phyloP scores from a whole-genome alignment of 2,113 vertebrate genomes.

The Phyllostomus hastatus region DNA sequence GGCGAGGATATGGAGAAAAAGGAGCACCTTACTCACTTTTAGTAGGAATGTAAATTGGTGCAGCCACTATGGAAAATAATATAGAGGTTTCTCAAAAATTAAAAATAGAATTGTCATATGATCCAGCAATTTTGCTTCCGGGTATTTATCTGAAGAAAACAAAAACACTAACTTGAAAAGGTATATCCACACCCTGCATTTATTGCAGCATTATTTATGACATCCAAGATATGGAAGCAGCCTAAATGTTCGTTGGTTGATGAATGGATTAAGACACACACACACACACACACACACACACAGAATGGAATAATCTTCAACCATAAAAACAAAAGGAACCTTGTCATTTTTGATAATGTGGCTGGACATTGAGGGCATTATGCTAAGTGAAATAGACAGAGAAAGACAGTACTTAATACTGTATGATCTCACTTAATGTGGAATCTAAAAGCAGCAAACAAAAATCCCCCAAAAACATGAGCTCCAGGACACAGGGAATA shows the following conservation, averaged over 20 bases:
- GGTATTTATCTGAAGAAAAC: neutral
- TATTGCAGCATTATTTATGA: neutral
- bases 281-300: neutral
- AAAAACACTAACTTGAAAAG: neutral
- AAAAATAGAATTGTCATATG: neutral
- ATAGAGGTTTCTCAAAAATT: neutral
- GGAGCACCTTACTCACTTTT: neutral
- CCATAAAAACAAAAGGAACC: neutral
- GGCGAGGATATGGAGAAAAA: neutral
- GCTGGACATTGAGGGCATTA: neutral
- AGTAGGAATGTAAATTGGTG: neutral
- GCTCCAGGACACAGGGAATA: neutral
- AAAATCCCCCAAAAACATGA: neutral
- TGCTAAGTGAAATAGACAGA: neutral
- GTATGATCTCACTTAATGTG: neutral
- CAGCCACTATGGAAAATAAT: neutral
- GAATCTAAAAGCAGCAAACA: neutral
- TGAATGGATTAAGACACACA: no score
- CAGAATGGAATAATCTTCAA: neutral
- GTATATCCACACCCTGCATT: neutral
- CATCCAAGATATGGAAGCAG: no score
- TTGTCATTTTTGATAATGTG: neutral
- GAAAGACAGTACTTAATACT: neutral
- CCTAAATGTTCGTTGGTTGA: no score
- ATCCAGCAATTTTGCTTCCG: neutral